These are phyloP conservation scores for Glomeris marginata DNA, from an alignment of 2,888 invertebrate species.

Conservation along the genomic window DNA sequence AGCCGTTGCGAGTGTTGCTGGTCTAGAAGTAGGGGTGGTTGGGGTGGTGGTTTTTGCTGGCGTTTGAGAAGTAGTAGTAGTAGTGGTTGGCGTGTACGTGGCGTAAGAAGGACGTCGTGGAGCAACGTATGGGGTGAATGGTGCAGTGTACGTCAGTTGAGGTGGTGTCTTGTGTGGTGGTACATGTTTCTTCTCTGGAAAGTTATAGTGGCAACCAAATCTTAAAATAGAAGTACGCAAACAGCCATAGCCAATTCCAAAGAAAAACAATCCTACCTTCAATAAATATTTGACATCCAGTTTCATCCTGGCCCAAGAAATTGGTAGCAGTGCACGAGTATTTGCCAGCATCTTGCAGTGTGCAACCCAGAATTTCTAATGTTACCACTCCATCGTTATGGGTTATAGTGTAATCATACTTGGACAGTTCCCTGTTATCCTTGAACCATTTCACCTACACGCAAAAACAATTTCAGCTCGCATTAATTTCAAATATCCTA, in stretches of 20 bases:
- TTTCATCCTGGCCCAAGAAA: conserved; percentile 86
- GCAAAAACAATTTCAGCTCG: background rate
- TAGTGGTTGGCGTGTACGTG: too few relatives aligned
- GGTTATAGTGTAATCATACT: conserved; percentile 78
- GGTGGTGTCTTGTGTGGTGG: background rate
- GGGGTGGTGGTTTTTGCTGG: background rate
- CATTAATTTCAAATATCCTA: background rate
- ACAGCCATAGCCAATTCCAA: background rate
- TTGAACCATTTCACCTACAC: conserved; percentile 49
- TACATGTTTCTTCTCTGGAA: too few relatives aligned
- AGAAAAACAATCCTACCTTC: conserved; percentile 48
- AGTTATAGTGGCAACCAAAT: too few relatives aligned
- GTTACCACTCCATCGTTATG: conserved; percentile 91
- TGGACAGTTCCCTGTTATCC: conserved; percentile 78
- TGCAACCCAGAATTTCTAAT: conserved; percentile 89
- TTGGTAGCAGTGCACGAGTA: conserved; percentile 91
- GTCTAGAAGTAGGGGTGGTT: conserved; percentile 11
- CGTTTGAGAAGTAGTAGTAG: background rate
- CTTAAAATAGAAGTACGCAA: too few relatives aligned
- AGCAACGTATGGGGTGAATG: conserved; percentile 1
- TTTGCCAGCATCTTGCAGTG: conserved; percentile 88
- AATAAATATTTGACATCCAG: conserved; percentile 85
- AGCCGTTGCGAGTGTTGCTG: conserved; percentile 9
- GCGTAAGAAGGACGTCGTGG: too few relatives aligned
- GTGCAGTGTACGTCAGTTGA: background rate